Conservation (phyloP, 2,888 invertebrate genomes). For the Epistrophe eligans region DNA sequence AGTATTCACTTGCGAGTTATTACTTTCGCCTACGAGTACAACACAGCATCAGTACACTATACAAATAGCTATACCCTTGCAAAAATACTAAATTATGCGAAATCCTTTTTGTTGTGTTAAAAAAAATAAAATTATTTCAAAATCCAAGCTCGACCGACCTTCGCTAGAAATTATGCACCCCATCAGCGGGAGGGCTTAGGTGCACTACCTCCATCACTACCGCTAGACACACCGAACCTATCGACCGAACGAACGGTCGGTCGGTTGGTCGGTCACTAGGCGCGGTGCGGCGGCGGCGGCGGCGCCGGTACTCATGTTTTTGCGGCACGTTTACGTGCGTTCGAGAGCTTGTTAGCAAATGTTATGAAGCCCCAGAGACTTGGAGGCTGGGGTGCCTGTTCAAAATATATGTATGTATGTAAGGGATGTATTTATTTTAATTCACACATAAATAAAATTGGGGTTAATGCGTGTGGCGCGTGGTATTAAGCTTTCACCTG, state of each 20-base stretch:
- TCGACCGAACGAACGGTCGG: conserved; percentile 6
- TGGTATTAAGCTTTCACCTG: conserved; percentile 74
- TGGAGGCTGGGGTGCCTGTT: conserved; percentile 17
- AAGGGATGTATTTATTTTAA: conserved; percentile 64
- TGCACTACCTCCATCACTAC: conserved; percentile 14
- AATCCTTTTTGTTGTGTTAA: conserved; percentile 36
- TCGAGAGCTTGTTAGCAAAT: conserved; percentile 72
- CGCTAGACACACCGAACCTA: neutral
- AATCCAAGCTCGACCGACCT: conserved; percentile 49
- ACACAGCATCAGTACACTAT: neutral
- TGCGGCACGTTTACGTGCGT: conserved; percentile 65
- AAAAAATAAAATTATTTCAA: conserved; percentile 30
- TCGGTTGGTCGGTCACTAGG: no score
- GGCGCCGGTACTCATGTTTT: conserved; percentile 60
- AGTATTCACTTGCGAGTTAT: conserved; percentile 64
- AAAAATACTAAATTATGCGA: conserved; percentile 59
- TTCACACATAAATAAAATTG: conserved; percentile 76
- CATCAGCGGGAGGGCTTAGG: conserved; percentile 42
- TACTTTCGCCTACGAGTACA: conserved; percentile 20
- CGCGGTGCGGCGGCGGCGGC: conserved; percentile 37
- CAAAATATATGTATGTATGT: conserved; percentile 40
- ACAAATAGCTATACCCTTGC: neutral
- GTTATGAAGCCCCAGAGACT: conserved; percentile 51
- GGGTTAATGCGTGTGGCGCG: conserved; percentile 73
- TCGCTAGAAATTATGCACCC: conserved; percentile 33